These are phyloP conservation scores for Yponomeuta malinellus DNA, from an alignment of 2,888 invertebrate species.

Conservation along the genomic window DNA sequence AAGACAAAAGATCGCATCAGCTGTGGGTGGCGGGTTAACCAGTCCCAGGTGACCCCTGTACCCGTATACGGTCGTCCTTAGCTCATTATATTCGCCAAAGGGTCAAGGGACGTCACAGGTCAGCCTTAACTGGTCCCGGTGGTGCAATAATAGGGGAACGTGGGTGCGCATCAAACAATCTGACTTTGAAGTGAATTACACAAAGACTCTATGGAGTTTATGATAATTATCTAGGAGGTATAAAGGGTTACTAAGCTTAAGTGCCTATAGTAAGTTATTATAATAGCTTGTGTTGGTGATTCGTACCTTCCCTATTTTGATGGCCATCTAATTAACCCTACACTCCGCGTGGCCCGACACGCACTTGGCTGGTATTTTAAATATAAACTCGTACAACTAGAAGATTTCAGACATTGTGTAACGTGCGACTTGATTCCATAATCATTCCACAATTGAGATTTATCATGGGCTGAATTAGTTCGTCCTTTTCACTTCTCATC, in stretches of 20 bases:
- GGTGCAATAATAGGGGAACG: slow-evolving; percentile 22
- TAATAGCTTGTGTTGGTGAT: no score
- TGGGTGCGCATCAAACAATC: slow-evolving; percentile 43
- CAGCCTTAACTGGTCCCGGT: slow-evolving; percentile 13
- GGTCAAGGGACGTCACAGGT: not conserved
- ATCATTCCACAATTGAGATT: not conserved
- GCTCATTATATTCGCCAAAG: not conserved
- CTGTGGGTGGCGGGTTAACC: slow-evolving; percentile 42
- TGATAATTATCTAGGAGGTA: not conserved
- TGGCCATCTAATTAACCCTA: no score
- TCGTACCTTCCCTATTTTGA: no score
- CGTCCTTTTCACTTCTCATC: slow-evolving; percentile 11
- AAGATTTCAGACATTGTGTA: no score
- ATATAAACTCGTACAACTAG: no score
- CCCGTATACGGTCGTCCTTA: slow-evolving; percentile 16
- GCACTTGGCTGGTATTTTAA: no score
- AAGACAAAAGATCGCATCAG: slow-evolving; percentile 58
- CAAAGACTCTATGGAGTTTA: slow-evolving; percentile 21
- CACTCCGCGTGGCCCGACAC: no score
- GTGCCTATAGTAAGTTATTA: not conserved
- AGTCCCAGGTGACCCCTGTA: slow-evolving; percentile 26
- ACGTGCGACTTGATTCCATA: not conserved
- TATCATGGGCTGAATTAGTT: slow-evolving; percentile 3
- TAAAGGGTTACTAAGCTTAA: not conserved
- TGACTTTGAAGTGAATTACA: slow-evolving; percentile 34